Evolutionary conservation across 2,113 vertebrate species (phyloP).

Genomic region (Pheucticus melanocephalus): DNA sequence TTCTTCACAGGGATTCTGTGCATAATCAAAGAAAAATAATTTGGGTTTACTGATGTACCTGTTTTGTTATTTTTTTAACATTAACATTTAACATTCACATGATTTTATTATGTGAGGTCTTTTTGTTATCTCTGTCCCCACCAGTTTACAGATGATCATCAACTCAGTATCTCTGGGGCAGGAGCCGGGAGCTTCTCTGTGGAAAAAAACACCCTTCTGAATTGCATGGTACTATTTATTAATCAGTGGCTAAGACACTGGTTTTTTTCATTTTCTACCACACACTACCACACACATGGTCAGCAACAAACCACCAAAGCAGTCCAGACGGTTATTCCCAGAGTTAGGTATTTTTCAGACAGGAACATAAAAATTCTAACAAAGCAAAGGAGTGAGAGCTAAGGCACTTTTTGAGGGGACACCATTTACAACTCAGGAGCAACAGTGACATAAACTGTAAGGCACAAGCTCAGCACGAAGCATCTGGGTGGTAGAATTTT

Average conservation of each 20-base stretch:
- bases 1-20: background rate
- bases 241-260: background rate
- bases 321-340: background rate
- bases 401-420: background rate
- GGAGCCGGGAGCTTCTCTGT: background rate
- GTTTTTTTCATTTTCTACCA: background rate
- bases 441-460: background rate
- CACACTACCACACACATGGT: background rate
- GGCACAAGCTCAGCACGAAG: background rate
- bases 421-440: background rate
- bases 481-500: background rate
- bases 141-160: background rate
- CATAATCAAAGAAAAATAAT: background rate
- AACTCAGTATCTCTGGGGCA: background rate
- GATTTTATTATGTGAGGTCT: background rate
- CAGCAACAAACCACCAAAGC: background rate
- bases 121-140: background rate
- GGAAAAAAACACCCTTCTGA: background rate
- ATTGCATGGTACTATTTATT: background rate
- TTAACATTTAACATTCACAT: background rate
- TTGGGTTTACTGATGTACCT: background rate
- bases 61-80: background rate
- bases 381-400: fast-evolving
- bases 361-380: no score
- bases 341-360: background rate